Base-by-base conservation (phyloP, 2,113 vertebrate genomes). In the Upupa epops region DNA sequence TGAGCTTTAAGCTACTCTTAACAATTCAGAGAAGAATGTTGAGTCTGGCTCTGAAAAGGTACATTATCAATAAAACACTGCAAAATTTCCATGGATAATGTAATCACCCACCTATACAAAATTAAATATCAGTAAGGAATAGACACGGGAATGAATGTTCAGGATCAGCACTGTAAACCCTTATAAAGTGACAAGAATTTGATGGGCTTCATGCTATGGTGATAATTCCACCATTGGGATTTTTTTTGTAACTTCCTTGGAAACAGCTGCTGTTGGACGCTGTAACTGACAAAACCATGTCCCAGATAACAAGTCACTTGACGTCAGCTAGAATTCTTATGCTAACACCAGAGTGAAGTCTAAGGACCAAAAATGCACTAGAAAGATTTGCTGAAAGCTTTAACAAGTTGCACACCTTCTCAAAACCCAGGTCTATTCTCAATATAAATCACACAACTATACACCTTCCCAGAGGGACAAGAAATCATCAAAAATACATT, bases 21-120 rank as follows among this genome's bases (percentile, higher is more conserved):
- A 63, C 28, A 60, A 65, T 29, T 71, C 54, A 92, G 46, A 70
- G 77, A 20, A 42, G 14, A 81, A 40, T 13, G 15, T 25, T 25
- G 11, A 79, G 28, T 17, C 56, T 32, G 32, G 72, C 40, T 69
- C 20, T 26, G 25, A 36, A 19, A 69, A 93, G 17, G 24, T 4
- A 88, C 17, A 66, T 59, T 68, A 81, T 24, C 80, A 90, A 94
- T 16, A 37, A 13, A 83, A 42, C 52, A 55, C 48, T 75, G 11
- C 36, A 52, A 75, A 85, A 82, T 69, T 72, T 61, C 31, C 21
- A 72, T n/a, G 11, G 36, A 72, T 65, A 82, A 54, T n/a, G 46
- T 83, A 86, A 90, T 80, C 2, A 14, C 11, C 4, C 64, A 77
- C 29, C 64, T 60, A 58, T 26, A 58, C 14, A 86, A 86, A 87